These are phyloP conservation scores for Pachydiplax longipennis DNA, from an alignment of 2,888 invertebrate species.

Conservation along the genomic window DNA sequence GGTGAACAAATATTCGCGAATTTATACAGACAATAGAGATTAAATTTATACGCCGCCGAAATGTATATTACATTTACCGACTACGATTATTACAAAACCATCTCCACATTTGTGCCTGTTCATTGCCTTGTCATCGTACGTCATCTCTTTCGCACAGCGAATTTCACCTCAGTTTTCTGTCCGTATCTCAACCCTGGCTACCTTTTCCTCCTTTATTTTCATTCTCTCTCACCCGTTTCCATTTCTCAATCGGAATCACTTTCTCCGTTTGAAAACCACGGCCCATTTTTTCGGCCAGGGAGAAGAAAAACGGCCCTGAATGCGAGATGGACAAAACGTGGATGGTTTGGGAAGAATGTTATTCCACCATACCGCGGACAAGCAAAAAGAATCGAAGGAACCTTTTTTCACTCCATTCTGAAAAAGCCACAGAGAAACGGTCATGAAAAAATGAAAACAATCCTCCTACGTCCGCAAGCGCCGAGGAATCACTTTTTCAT, in stretches of 20 bases:
- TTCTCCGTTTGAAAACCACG: not conserved
- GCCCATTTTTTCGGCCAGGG: not conserved
- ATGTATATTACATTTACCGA: too few species aligned
- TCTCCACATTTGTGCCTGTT: too few species aligned
- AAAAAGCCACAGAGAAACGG: not conserved
- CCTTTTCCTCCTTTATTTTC: not conserved
- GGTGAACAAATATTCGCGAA: too few species aligned
- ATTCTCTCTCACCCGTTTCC: not conserved
- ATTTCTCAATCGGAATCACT: not conserved
- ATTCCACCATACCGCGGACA: not conserved
- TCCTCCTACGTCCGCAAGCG: not conserved
- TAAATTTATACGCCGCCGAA: too few species aligned
- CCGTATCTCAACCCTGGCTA: not conserved
- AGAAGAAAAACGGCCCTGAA: not conserved
- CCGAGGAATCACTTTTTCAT: not conserved
- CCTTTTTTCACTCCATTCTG: not conserved
- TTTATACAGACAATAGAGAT: too few species aligned
- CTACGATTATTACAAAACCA: too few species aligned
- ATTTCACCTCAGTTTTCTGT: not conserved
- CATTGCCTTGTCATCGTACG: too few species aligned
- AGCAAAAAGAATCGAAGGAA: not conserved
- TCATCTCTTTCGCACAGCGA: not conserved
- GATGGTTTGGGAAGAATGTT: not conserved
- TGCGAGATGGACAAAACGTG: conserved; percentile 28
- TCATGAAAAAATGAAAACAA: not conserved